Conservation (phyloP, 2,888 invertebrate genomes). For the Ceraclea dissimilis region DNA sequence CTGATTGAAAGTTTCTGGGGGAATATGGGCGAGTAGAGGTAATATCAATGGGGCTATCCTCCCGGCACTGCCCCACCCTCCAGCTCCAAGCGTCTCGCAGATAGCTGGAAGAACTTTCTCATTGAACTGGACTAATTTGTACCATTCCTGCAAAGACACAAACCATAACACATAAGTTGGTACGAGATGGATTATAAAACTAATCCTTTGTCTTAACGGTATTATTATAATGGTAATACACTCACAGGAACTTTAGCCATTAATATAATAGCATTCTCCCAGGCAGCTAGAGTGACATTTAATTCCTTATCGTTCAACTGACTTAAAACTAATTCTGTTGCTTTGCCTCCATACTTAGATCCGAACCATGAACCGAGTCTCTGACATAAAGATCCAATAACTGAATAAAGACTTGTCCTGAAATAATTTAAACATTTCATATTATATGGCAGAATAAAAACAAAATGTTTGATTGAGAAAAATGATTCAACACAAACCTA, state of each 20-base stretch:
- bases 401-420: conserved; percentile 61
- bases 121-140: conserved; percentile 60
- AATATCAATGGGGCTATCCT: conserved; percentile 66
- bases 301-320: conserved; percentile 65
- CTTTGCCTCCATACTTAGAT: conserved; percentile 45
- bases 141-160: conserved; percentile 56
- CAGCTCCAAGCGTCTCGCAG: conserved; percentile 57
- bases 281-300: conserved; percentile 56
- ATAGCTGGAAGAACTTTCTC: conserved; percentile 68
- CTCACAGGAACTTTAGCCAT: conserved; percentile 50
- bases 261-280: conserved; percentile 64
- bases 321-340: conserved; percentile 52
- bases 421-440: conserved; percentile 23
- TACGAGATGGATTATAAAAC: no score
- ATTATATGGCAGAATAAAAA: no score
- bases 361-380: conserved; percentile 45
- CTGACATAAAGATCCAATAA: conserved; percentile 54
- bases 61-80: conserved; percentile 70
- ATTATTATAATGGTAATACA: no score
- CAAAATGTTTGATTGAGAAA: no score
- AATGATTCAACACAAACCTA: no score
- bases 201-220: no score
- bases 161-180: conserved; percentile 22
- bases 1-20: conserved; percentile 42
- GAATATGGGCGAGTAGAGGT: conserved; percentile 67